Evolutionary conservation across 1,140 invertebrate species (phyloP), one percentile per base, ranked within the genome.

Genomic region (Bombus picipes): DNA sequence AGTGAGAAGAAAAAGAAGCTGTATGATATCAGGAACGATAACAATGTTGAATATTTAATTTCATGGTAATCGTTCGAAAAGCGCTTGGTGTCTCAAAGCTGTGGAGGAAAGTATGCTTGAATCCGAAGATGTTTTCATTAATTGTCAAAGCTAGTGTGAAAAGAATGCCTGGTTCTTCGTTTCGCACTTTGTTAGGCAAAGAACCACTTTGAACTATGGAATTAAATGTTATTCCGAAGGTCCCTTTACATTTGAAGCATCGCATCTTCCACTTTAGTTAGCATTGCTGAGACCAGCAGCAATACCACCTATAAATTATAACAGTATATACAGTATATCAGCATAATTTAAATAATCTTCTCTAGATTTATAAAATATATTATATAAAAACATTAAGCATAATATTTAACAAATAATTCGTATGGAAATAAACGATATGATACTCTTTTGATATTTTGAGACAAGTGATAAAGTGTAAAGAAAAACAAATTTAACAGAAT

Each of bases 41-140:
- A 39, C 59, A 72, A 80, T 39, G 73, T 85, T 59, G 83, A 85
- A 85, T 85, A 85, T 80, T 79, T 79, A 71, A 84, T 79, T 79
- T 62, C 43, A 84, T 79, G 82, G 82, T 79, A 71, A 84, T 79
- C 37, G 53, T 5, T 22, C 53, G 77, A 41, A 80, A 57, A 25
- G 53, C 53, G 37, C 68, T 85, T 18, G 53, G 72, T 47, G 32
- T 65, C 72, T 71, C 76, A 79, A 72, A 53, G 82, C 37, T 9
- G n/a, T 0, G 18, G 53, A 43, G 25, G 9, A n/a, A n/a, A 83
- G 76, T 32, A 39, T 47, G 18, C 76, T 84, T n/a, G 66, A 62
- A 22, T 47, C 76, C 15, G 12, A 39, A 78, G 75, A 79, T 62
- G 83, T 84, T 84, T 84, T 65, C 57, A 53, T 79, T 84, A 84